Evolutionary conservation across 2,797 vertebrate genomes (phyloP).

Genomic region (Spea hammondii): DNA sequence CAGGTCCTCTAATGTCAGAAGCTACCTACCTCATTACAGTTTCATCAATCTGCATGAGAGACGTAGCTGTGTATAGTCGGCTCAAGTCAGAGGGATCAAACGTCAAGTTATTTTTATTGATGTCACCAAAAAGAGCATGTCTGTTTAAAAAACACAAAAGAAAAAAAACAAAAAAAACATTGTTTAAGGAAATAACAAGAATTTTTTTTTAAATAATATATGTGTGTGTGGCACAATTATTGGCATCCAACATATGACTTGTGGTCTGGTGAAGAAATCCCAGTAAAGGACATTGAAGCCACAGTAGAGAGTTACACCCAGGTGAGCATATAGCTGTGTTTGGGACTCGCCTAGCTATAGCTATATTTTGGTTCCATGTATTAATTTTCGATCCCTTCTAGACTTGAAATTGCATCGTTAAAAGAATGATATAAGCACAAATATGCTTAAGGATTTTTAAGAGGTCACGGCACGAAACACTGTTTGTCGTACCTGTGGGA

Average conservation of each 20-base stretch:
- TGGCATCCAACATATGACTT: no score
- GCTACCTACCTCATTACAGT: slow-evolving; percentile 88
- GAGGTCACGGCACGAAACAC: background rate
- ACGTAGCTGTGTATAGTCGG: slow-evolving; percentile 89
- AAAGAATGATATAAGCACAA: no score
- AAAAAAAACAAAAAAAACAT: background rate
- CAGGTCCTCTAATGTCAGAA: background rate
- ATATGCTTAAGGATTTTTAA: background rate
- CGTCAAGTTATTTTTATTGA: slow-evolving; percentile 66
- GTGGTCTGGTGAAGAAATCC: no score
- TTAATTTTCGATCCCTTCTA: no score
- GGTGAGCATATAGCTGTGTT: no score
- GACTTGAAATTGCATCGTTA: no score
- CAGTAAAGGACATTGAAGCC: no score
- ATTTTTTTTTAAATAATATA: no score
- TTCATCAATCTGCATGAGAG: slow-evolving; percentile 99
- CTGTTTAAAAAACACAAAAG: slow-evolving; percentile 62
- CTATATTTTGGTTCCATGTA: no score
- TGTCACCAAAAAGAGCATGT: slow-evolving; percentile 81
- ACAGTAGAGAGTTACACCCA: no score
- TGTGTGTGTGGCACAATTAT: no score
- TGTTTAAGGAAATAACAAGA: background rate
- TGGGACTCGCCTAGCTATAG: no score
- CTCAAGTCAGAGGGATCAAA: slow-evolving; percentile 81
- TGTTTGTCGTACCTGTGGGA: slow-evolving; percentile 85